Percentiles rank a stretch among this genome's conserved stretches.
phyloP scores from a whole-genome alignment of 2,888 invertebrate species.

The Drosophila leonis region DNA sequence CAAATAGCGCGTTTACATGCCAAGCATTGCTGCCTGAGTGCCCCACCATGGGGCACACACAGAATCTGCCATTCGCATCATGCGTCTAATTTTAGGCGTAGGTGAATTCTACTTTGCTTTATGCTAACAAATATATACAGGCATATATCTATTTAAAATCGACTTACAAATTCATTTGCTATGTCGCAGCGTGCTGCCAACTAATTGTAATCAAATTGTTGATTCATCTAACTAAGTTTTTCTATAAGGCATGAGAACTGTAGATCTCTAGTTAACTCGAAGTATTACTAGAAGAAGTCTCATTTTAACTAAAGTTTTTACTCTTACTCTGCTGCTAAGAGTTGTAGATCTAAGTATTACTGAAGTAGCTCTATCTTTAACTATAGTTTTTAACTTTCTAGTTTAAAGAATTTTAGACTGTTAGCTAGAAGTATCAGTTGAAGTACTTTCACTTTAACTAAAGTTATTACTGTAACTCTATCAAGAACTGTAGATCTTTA shows the following conservation, averaged over 20 bases:
- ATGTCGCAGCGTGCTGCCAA: conserved; percentile 20
- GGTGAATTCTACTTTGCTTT: conserved; percentile 37
- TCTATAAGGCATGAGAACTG: not conserved
- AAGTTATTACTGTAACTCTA: too few species aligned
- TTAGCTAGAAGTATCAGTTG: not conserved
- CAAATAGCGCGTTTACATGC: conserved; percentile 73
- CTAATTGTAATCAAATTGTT: conserved; percentile 38
- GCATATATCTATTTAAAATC: conserved; percentile 6
- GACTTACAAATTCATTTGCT: conserved; percentile 13
- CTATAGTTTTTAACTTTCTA: too few species aligned
- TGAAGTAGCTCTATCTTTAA: not conserved
- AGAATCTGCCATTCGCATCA: conserved; percentile 65
- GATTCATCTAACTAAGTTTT: conserved; percentile 48
- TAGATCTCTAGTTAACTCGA: not conserved
- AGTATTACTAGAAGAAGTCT: not conserved
- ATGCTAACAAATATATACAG: not conserved
- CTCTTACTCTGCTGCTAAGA: too few species aligned
- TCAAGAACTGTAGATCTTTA: not conserved
- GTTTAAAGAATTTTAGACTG: not conserved
- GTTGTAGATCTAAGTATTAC: too few species aligned
- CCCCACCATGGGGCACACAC: conserved; percentile 6
- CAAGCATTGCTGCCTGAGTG: conserved; percentile 56
- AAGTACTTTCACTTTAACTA: too few species aligned
- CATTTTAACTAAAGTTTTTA: not conserved
- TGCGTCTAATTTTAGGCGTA: conserved; percentile 72